Evolutionary conservation across 2,888 invertebrate species (phyloP), one percentile per base, ranked within the genome.

Genomic region (Phalangium opilio): DNA sequence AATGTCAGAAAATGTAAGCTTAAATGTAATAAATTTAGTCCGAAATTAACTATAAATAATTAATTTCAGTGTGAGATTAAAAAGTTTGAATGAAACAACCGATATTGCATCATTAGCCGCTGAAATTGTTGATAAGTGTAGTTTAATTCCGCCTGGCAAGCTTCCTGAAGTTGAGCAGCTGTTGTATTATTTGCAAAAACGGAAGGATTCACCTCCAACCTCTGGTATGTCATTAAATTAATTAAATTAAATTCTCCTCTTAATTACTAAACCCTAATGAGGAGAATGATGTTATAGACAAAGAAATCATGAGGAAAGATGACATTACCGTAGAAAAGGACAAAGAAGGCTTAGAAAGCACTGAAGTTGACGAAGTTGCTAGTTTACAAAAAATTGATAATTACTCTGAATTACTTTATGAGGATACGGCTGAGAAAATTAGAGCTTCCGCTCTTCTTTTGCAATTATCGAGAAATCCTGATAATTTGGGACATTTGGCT

Each of bases 321-420:
- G 27, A 27, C 8, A 32, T 35, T 48, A 14, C 35, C 11, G 19
- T 18, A 20, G 36, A 49, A 4, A 43, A 15, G 27, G 45, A 38
- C 15, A 44, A 49, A 35, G 45, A 43, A 34, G 27, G 39, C 35
- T 33, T 45, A 14, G 46, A 53, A 7, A 57, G 57, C 36, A 56
- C 55, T 12, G 58, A 54, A 2, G 54, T 56, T 21, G 56, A 67
- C 51, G 68, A 69, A 64, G 76, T 76, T 47, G 75, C 78, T 19
- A 75, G 83, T 53, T 79, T 93, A 55, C 82, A 83, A 63, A 79
- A 80, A 64, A 75, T 95, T 53, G 87, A 95, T 64, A 83, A 82
- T 60, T 98, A 98, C 69, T 83, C 96, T 46, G 96, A 96, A 67
- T 70, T 95, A 54, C 72, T 98, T 17, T 98, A 98, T 68, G 96